Conservation (phyloP, 2,113 vertebrate species). For the Tetraodon nigroviridis region DNA sequence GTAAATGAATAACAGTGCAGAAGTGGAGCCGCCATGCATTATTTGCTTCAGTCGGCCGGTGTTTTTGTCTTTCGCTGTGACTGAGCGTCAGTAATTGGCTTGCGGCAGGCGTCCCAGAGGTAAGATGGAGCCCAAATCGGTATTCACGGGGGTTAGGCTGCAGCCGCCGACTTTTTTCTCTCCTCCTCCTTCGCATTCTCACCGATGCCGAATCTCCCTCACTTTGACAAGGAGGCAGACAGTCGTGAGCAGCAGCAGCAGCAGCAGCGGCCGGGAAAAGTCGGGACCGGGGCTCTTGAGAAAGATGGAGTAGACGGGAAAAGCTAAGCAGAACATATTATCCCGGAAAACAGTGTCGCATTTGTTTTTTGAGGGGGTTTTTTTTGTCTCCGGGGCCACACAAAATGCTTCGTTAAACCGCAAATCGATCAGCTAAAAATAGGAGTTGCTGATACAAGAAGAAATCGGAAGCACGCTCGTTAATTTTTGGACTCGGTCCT, state of each 20-base stretch:
- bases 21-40: constrained; percentile 46
- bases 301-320: neutral
- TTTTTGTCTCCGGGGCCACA: neutral
- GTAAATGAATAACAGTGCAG: constrained; percentile 40
- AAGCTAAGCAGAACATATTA: neutral
- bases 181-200: constrained; percentile 50
- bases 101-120: constrained; percentile 64
- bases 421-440: neutral
- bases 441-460: neutral
- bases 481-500: neutral
- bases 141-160: constrained; percentile 60
- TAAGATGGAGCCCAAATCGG: constrained; percentile 59
- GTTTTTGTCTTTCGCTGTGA: constrained; percentile 47
- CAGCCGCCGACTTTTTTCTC: constrained; percentile 46
- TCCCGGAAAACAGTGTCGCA: neutral
- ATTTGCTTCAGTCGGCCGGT: constrained; percentile 52
- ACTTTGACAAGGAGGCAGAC: neutral
- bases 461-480: neutral
- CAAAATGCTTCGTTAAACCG: neutral
- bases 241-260: neutral
- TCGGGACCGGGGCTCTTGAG: constrained; percentile 8
- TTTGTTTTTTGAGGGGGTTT: neutral
- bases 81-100: constrained; percentile 66
- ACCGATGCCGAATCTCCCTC: constrained; percentile 13
- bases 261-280: too few species aligned